A percentile compares a stretch with the other conserved stretches of the same genome.
Evolutionary conservation across 2,797 vertebrate species (phyloP).

Genomic region (Lindbergichthys nudifrons): DNA sequence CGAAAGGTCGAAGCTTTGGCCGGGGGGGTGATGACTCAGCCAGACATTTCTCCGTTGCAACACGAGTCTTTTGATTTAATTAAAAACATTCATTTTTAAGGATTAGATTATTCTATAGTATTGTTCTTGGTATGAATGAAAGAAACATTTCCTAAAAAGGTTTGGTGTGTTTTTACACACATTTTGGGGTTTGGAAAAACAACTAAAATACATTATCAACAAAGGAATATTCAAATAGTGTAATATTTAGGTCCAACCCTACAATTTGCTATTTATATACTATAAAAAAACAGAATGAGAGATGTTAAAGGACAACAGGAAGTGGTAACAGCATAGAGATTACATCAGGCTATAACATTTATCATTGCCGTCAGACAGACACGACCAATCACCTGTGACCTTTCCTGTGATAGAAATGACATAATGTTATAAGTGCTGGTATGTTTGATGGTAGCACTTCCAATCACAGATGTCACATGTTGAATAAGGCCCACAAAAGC

Average conservation of each 20-base stretch:
- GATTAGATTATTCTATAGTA: too few species aligned
- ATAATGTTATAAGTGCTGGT: not conserved
- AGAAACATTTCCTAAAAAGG: too few species aligned
- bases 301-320: not conserved
- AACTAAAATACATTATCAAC: too few species aligned
- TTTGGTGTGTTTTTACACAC: too few species aligned
- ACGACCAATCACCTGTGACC: not conserved
- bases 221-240: too few species aligned
- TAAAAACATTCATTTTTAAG: too few species aligned
- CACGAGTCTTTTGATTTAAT: too few species aligned
- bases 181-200: too few species aligned
- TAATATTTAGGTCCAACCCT: too few species aligned
- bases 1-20: not conserved
- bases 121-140: too few species aligned
- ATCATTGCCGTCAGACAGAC: slow-evolving; percentile 1
- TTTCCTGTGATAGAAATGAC: not conserved
- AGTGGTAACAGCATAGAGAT: not conserved
- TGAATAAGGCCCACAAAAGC: not conserved
- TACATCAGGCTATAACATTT: not conserved
- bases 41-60: too few species aligned
- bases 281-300: not conserved
- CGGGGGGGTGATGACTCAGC: too few species aligned
- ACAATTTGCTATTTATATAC: not conserved
- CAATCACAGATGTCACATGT: not conserved
- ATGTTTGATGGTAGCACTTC: not conserved